These are phyloP conservation scores for Eolophus roseicapilla DNA, from an alignment of 2,113 vertebrate genomes.

Conservation along the genomic window DNA sequence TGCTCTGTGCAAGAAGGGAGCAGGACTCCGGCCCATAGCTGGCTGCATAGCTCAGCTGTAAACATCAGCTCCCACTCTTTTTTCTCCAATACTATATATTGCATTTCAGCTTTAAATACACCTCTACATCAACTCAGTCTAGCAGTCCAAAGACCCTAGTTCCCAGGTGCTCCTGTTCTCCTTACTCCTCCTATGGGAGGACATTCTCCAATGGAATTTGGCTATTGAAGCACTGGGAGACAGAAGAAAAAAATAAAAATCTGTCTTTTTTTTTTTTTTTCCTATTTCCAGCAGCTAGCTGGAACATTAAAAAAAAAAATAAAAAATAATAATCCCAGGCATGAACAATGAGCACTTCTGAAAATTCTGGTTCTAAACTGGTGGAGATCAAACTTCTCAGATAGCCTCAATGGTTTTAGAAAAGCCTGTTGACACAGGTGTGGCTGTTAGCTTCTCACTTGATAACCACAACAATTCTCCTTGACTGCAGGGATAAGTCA, in stretches of 20 bases:
- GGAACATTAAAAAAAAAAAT: not conserved
- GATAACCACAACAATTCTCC: not conserved
- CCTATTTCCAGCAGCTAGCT: not conserved
- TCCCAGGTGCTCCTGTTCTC: not conserved
- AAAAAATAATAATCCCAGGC: not conserved
- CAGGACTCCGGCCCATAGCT: not conserved
- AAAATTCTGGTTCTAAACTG: not conserved
- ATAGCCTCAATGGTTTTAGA: not conserved
- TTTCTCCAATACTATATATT: not conserved
- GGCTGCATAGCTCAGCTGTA: not conserved
- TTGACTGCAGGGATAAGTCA: not conserved
- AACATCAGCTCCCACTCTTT: not conserved
- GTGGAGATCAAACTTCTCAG: not conserved
- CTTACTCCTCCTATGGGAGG: not conserved
- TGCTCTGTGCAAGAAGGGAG: not conserved
- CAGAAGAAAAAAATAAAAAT: not conserved
- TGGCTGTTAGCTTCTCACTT: not conserved
- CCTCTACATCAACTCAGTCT: not conserved
- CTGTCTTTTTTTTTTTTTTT: not conserved
- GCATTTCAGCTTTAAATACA: not conserved
- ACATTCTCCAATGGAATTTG: not conserved
- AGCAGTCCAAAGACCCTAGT: not conserved
- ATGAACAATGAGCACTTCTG: not conserved
- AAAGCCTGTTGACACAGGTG: not conserved
- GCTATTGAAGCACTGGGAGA: not conserved